Evolutionary conservation across 2,797 vertebrate genomes (phyloP), one percentile per base, ranked within the genome.

Genomic region (Novumbra hubbsi): DNA sequence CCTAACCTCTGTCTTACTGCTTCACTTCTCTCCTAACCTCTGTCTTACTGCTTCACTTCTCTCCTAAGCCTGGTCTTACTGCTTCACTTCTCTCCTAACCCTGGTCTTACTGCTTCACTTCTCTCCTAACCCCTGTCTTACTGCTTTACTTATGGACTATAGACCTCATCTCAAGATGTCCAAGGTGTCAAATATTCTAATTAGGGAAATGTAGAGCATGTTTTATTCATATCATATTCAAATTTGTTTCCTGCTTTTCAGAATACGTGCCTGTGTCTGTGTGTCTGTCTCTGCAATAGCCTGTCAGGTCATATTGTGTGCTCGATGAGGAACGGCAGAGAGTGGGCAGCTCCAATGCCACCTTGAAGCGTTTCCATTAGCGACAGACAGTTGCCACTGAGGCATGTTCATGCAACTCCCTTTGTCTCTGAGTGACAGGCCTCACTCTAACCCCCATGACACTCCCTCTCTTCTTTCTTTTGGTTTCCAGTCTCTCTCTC

Each of bases 251-350:
- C 32, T 45, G 24, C 41, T 2, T 67, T 8, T 67, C 19, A 50
- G 68, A 4, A 27, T 67, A 34, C 41, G 15, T 65, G 72, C 3
- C 21, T 67, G 65, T 32, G 30, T 49, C 27, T 68, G 11, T 12
- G 24, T 70, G 48, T 48, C 14, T 68, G 67, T 45, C n/a, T 69
- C 38, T 69, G 9, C 49, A 52, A 32, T 9, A 55, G 28, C 49
- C 83, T 88, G 85, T 88, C 82, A 83, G 72, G 78, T 85, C 83
- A 84, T 79, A 88, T 91, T 85, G 82, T 79, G 76, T 84, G 80
- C 84, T 81, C n/a, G 73, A 15, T 79, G 77, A 81, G 76, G 75
- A 75, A 81, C 80, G 72, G 73, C 72, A 72, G 71, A 57, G 67
- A 78, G 73, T 81, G 74, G 77, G 77, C 76, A 80, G 81, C 71